Percentiles rank a stretch among this genome's conserved stretches.
phyloP scores from a whole-genome alignment of 2,888 invertebrate genomes.

The Latrodectus elegans region DNA sequence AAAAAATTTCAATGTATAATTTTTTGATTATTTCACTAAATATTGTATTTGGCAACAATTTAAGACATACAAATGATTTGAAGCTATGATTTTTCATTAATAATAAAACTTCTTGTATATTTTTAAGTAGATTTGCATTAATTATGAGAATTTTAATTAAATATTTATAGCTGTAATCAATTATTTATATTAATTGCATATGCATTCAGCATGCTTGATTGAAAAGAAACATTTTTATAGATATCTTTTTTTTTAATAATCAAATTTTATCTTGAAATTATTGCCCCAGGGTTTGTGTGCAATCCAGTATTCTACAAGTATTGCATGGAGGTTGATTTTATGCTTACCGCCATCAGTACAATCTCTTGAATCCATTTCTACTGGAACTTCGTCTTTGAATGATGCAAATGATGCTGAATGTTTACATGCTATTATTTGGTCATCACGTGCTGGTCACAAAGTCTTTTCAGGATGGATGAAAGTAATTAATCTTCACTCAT shows the following conservation, averaged over 20 bases:
- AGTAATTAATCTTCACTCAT: slow-evolving; percentile 72
- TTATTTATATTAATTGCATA: not conserved
- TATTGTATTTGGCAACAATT: too few species aligned
- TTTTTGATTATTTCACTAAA: too few species aligned
- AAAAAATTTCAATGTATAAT: too few species aligned
- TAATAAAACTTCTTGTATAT: too few species aligned
- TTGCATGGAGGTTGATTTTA: slow-evolving; percentile 87
- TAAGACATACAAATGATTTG: too few species aligned
- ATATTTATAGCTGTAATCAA: too few species aligned
- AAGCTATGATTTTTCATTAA: too few species aligned
- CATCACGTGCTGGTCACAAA: slow-evolving; percentile 86
- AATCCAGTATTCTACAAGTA: slow-evolving; percentile 92
- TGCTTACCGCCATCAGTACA: slow-evolving; percentile 92
- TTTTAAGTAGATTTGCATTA: too few species aligned
- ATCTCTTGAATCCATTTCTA: slow-evolving; percentile 82
- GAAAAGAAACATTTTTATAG: not conserved
- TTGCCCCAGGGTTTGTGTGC: slow-evolving; percentile 81
- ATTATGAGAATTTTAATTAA: too few species aligned
- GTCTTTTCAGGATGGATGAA: slow-evolving; percentile 91
- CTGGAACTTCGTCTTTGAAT: slow-evolving; percentile 81
- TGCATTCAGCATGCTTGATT: not conserved
- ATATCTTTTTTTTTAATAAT: not conserved
- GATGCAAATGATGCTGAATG: slow-evolving; percentile 81
- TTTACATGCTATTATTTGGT: slow-evolving; percentile 91
- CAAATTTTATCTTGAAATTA: not conserved